phyloP scores from a whole-genome alignment of 2,113 vertebrate species.

The Mandrillus leucophaeus region DNA sequence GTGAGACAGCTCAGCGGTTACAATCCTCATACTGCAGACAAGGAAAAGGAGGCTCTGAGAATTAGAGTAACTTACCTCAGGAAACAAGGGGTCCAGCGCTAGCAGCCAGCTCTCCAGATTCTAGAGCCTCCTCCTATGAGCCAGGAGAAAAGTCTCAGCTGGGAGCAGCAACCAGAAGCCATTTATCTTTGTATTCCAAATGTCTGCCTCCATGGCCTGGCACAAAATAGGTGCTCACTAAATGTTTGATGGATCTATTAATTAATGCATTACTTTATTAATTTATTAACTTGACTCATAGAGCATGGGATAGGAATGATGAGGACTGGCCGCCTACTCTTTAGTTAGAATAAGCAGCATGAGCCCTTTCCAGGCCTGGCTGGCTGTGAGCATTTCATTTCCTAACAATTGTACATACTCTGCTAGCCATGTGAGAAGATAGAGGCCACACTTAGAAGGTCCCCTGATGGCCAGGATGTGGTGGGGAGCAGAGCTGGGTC shows the following conservation, averaged over 20 bases:
- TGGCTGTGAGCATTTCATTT: not conserved
- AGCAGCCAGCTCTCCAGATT: not conserved
- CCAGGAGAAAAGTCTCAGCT: not conserved
- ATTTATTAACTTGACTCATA: not conserved
- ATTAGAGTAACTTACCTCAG: not conserved
- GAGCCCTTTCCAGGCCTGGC: not conserved
- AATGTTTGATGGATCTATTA: not conserved
- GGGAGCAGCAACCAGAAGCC: not conserved
- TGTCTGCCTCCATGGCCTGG: not conserved
- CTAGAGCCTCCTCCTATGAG: not conserved
- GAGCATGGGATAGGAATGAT: not conserved
- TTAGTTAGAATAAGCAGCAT: not conserved
- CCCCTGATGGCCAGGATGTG: not conserved
- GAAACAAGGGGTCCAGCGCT: not conserved
- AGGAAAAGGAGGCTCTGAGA: not conserved
- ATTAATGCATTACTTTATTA: not conserved
- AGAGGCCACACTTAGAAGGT: not conserved
- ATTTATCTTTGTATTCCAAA: not conserved
- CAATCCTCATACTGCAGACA: not conserved
- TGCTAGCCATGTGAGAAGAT: not conserved
- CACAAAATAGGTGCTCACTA: not conserved
- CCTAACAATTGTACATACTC: not conserved
- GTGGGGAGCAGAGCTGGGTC: not conserved
- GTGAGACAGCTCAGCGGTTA: not conserved
- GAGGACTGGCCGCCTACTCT: not conserved